Conservation (phyloP, 2,113 vertebrate genomes). For the Rattus norvegicus region DNA sequence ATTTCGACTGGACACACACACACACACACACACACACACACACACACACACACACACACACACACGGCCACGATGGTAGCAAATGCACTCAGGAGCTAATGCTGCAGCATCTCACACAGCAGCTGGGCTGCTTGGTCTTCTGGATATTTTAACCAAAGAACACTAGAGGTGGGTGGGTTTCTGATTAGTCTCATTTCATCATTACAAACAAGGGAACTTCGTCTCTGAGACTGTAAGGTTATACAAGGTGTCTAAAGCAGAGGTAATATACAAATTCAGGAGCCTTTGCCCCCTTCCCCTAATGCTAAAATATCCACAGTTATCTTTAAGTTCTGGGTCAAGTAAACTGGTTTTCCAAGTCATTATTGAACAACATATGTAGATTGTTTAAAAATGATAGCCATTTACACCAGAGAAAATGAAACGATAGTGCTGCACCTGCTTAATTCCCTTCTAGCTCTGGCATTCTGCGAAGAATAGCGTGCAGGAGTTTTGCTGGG, state of each 20-base stretch:
- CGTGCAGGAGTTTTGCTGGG: conserved; percentile 57
- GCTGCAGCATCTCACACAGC: not conserved
- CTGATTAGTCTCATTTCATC: conserved; percentile 10
- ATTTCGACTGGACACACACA: not conserved
- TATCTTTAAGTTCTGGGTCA: not conserved
- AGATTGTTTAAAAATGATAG: conserved; percentile 29
- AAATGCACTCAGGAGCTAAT: not conserved
- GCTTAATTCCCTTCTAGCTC: conserved; percentile 34
- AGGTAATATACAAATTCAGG: not conserved
- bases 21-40: no score
- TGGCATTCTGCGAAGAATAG: conserved; percentile 52
- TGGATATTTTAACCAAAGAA: not conserved
- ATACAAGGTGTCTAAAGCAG: not conserved
- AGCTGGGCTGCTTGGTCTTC: not conserved
- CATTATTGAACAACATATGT: conserved; percentile 1
- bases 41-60: no score
- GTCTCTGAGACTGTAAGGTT: not conserved
- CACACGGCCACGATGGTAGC: not conserved
- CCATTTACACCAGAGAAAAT: conserved; percentile 17
- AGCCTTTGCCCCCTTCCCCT: not conserved
- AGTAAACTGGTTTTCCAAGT: not conserved
- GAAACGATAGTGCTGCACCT: conserved; percentile 18
- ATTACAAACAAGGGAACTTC: conserved; percentile 21
- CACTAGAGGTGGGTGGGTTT: not conserved
- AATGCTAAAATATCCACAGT: not conserved